These are phyloP conservation scores for Osmoderma eremita DNA, from an alignment of 2,888 invertebrate species.

Conservation along the genomic window DNA sequence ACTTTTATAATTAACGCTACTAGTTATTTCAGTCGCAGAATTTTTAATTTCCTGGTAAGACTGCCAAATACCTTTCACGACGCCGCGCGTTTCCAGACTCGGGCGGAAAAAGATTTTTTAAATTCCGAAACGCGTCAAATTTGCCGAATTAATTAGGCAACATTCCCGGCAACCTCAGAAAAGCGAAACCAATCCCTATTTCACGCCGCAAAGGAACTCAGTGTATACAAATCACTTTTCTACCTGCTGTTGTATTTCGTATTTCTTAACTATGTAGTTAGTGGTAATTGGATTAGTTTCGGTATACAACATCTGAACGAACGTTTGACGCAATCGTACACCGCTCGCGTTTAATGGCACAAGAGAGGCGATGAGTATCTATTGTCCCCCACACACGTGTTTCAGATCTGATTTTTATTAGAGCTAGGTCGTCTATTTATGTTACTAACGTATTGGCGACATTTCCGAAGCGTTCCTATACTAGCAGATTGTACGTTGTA, in stretches of 20 bases:
- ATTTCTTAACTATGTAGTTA: too few relatives aligned
- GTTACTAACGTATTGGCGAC: conserved; percentile 29
- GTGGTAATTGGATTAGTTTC: conserved; percentile 16
- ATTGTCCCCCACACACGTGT: conserved; percentile 21
- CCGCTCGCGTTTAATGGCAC: not conserved
- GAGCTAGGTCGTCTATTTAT: conserved; percentile 32
- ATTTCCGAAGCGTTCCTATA: conserved; percentile 13
- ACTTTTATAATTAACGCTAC: not conserved
- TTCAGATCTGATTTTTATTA: conserved; percentile 22
- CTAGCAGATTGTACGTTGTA: not conserved
- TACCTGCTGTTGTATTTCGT: too few relatives aligned
- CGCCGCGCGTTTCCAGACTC: not conserved
- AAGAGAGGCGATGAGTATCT: not conserved
- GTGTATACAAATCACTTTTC: too few relatives aligned
- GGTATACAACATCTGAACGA: not conserved
- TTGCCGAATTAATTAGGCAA: too few relatives aligned
- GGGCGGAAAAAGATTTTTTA: not conserved
- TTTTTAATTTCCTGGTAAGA: conserved; percentile 1
- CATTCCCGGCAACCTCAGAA: too few relatives aligned
- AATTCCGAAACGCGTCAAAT: not conserved
- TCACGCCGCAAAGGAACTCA: too few relatives aligned
- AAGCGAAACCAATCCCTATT: too few relatives aligned
- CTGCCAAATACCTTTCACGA: not conserved
- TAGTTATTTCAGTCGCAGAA: not conserved
- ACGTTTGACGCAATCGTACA: not conserved